Percentiles rank a stretch among this genome's conserved stretches.
phyloP scores from a whole-genome alignment of 2,113 vertebrate genomes.

The Gallinago media region DNA sequence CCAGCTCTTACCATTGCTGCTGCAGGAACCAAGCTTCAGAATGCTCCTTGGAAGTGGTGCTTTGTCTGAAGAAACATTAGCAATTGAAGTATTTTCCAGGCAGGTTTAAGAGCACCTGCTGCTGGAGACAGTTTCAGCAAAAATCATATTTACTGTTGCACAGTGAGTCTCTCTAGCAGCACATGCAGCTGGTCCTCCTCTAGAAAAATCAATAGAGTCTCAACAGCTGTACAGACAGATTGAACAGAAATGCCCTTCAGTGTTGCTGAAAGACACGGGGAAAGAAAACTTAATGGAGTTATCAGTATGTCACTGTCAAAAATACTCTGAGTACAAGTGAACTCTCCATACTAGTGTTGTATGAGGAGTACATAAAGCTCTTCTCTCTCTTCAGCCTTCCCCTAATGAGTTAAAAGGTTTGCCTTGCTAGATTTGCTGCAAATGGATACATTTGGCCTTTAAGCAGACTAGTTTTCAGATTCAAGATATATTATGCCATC shows the following conservation, averaged over 20 bases:
- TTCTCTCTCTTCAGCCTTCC: background rate
- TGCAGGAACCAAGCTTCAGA: background rate
- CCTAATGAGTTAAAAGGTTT: background rate
- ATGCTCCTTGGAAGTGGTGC: background rate
- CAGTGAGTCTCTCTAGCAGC: background rate
- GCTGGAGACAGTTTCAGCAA: background rate
- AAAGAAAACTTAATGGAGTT: background rate
- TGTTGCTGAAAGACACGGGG: background rate
- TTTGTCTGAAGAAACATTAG: background rate
- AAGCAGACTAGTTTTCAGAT: background rate
- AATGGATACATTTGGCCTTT: background rate
- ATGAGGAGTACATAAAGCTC: background rate
- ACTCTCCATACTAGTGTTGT: background rate
- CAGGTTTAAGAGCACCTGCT: background rate
- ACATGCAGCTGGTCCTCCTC: background rate
- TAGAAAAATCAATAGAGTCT: background rate
- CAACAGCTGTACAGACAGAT: background rate
- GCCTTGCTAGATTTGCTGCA: background rate
- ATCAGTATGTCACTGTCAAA: background rate
- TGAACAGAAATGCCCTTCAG: background rate
- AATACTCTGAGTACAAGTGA: background rate
- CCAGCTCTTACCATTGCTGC: background rate
- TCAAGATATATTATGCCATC: fast-evolving
- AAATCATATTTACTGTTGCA: background rate
- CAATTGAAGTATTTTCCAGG: background rate